Percentiles rank a stretch among this genome's conserved stretches.
Conservation (phyloP, 2,797 vertebrate species). For the Takifugu rubripes region DNA sequence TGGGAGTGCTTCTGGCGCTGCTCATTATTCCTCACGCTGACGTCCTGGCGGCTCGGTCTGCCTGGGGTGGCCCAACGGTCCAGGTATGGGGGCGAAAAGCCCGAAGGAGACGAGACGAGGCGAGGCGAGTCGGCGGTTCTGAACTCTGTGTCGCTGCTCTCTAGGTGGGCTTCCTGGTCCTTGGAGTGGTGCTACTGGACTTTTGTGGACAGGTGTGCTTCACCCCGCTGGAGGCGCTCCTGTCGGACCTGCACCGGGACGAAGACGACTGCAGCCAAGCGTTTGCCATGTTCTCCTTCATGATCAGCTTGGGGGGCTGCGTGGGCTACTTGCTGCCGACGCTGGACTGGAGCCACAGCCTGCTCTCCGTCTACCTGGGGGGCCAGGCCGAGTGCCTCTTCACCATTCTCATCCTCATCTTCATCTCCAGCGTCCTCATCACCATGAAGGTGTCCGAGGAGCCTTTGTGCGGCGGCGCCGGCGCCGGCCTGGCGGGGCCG, state of each 20-base stretch:
- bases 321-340: slow-evolving; percentile 78
- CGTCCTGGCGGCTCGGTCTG: slow-evolving; percentile 63
- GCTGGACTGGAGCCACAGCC: slow-evolving; percentile 75
- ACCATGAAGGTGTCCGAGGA: slow-evolving; percentile 80
- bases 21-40: slow-evolving; percentile 80
- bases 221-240: slow-evolving; percentile 77
- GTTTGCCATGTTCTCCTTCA: slow-evolving; percentile 82
- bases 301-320: slow-evolving; percentile 81
- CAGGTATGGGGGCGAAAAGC: slow-evolving; percentile 42
- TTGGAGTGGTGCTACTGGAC: slow-evolving; percentile 80
- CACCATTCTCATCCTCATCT: slow-evolving; percentile 77
- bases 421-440: slow-evolving; percentile 74
- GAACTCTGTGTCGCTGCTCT: not conserved
- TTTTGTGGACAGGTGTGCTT: slow-evolving; percentile 82
- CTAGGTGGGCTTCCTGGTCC: slow-evolving; percentile 77
- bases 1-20: slow-evolving; percentile 77
- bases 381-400: slow-evolving; percentile 78
- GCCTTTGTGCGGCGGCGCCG: slow-evolving; percentile 24
- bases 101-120: not conserved
- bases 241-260: slow-evolving; percentile 77
- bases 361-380: slow-evolving; percentile 70
- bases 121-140: not conserved
- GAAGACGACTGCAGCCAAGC: slow-evolving; percentile 76
- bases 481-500: not conserved
- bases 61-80: slow-evolving; percentile 66